Percentiles rank a stretch among this genome's conserved stretches.
Conservation (phyloP, 1,140 invertebrate genomes). For the Hypothenemus hampei region DNA sequence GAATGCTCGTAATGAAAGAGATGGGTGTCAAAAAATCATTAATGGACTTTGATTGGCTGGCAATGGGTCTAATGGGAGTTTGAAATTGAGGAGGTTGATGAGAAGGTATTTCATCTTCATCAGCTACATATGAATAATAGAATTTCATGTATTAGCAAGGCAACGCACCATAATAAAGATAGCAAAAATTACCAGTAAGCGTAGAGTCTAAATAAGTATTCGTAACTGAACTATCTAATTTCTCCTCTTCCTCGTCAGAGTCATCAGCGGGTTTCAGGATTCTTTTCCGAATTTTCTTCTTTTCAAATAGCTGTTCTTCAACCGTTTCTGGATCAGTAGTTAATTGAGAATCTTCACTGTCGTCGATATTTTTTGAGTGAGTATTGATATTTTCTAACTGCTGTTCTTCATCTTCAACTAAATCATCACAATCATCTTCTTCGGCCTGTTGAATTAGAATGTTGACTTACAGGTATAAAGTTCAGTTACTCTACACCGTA, state of each 20-base stretch:
- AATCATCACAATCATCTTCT: constrained; percentile 38
- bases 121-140: no score
- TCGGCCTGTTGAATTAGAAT: no score
- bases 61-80: constrained; percentile 27
- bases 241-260: constrained; percentile 38
- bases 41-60: constrained; percentile 34
- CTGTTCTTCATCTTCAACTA: constrained; percentile 44
- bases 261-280: constrained; percentile 34
- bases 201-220: constrained; percentile 17
- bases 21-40: constrained; percentile 38
- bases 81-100: constrained; percentile 30
- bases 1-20: constrained; percentile 35
- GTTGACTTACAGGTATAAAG: not conserved
- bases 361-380: constrained; percentile 39
- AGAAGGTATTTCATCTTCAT: constrained; percentile 35
- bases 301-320: constrained; percentile 17
- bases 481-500: constrained; percentile 3
- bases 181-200: constrained; percentile 7
- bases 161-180: no score
- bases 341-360: constrained; percentile 31
- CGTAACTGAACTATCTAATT: constrained; percentile 4
- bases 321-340: not conserved
- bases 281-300: constrained; percentile 40
- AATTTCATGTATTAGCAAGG: no score
- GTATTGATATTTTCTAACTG: constrained; percentile 35